Percentiles rank a stretch among this genome's conserved stretches.
Evolutionary conservation across 1,140 invertebrate species (phyloP).

Genomic region (Nasonia giraulti): DNA sequence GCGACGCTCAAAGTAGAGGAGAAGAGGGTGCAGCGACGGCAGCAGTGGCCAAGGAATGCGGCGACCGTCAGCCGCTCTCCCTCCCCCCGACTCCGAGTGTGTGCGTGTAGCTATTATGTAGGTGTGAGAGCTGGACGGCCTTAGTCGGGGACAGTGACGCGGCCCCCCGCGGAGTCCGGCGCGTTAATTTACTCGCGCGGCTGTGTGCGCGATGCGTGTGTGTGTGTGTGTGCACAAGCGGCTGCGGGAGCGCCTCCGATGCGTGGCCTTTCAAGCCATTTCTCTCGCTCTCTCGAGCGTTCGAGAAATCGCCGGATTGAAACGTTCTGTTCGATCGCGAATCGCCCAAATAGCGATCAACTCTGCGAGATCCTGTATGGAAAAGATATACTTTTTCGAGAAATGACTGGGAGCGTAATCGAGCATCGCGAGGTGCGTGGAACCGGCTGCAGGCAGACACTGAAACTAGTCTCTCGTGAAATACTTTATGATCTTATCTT

Average conservation of each 20-base stretch:
- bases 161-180: constrained; percentile 64
- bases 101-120: not conserved
- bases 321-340: too few species aligned
- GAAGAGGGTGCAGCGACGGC: constrained; percentile 1
- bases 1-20: constrained; percentile 37
- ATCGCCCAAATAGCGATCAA: too few species aligned
- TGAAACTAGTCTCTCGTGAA: not conserved
- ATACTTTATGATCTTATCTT: constrained; percentile 43
- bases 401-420: too few species aligned
- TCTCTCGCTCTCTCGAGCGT: too few species aligned
- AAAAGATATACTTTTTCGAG: too few species aligned
- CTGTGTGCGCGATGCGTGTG: not conserved
- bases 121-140: not conserved
- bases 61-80: constrained; percentile 62
- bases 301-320: too few species aligned
- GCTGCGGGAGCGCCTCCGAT: not conserved
- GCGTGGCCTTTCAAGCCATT: too few species aligned
- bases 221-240: not conserved
- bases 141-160: constrained; percentile 65
- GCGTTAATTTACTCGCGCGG: constrained; percentile 51
- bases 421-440: too few species aligned
- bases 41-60: constrained; percentile 62
- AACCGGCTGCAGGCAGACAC: not conserved
- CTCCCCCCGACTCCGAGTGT: not conserved
- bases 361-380: too few species aligned